Base-by-base conservation (phyloP, 1,140 invertebrate species). In the Drosophila chauvacae region DNA sequence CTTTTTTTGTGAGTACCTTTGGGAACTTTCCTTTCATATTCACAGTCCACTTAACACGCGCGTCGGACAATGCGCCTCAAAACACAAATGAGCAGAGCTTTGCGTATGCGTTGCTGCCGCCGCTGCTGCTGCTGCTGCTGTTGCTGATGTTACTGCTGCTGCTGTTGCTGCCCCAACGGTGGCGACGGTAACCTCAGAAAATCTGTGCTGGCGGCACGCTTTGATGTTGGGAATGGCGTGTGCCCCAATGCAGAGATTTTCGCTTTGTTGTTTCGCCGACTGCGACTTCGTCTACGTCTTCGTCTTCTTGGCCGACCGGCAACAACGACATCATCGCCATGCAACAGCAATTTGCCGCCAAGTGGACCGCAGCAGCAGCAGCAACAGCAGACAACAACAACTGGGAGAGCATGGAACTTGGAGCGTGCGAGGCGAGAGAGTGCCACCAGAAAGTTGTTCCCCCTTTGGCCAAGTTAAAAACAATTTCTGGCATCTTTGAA, bases 221-320 rank as follows among this genome's bases (percentile, higher is more conserved):
- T 92, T 92, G 84, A 92, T 91, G 86, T 91, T 91, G 84, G 81
- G 88, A 92, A 92, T 92, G 91, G 91, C 91, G 91, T 92, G 91
- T 92, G 91, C 91, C 69, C 91, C 88, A 86, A 90, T 91, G 91
- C 87, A 84, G 91, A 92, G 90, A 92, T 92, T 91, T 87, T 87
- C 69, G 71, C 87, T 91, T 92, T 92, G 90, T 86, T 92, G 77
- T 83, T 90, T 87, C 59, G 74, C 86, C 86, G 83, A 83, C 84
- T 78, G 66, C 63, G 77, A 73, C 80, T 69, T 50, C 68, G 69
- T 75, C 78, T 72, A 53, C 69, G 55, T 65, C 55, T 55, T 39
- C 61, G 74, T 37, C 50, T 61, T 42, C 59, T 63, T 30, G 45
- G 37, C 35, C 35, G 35, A 28, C 59, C 47, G 41, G 10, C 55